phyloP scores from a whole-genome alignment of 1,140 invertebrate species.

The Ceratitis capitata region DNA sequence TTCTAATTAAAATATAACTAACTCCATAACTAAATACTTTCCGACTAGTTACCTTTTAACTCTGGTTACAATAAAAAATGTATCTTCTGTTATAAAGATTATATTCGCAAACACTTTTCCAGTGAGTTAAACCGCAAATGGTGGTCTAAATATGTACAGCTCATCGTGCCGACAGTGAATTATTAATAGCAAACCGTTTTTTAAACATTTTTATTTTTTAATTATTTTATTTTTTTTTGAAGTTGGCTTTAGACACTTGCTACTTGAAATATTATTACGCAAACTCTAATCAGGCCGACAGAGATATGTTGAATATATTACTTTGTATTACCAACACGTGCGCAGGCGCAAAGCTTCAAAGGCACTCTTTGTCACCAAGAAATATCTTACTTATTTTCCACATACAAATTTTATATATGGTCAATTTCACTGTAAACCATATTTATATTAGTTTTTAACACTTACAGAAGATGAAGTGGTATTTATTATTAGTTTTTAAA shows the following conservation, averaged over 20 bases:
- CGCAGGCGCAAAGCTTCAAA: constrained; percentile 5
- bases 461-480: background rate
- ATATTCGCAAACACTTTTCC: no score
- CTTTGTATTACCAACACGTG: background rate
- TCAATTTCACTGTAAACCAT: background rate
- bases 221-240: no score
- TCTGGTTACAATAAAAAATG: no score
- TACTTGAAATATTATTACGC: background rate
- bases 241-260: background rate
- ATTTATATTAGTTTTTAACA: background rate
- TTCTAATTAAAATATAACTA: no score
- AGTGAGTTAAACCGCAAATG: no score
- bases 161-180: no score
- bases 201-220: no score
- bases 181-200: no score
- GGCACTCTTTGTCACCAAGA: background rate
- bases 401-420: background rate
- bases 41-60: no score
- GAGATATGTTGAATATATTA: background rate
- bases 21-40: no score
- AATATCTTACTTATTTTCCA: background rate
- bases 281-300: background rate
- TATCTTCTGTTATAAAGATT: no score
- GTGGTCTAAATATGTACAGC: no score
- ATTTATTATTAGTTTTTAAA: background rate